Evolutionary conservation across 2,888 invertebrate genomes (phyloP).

Genomic region (Coelinius sp.): DNA sequence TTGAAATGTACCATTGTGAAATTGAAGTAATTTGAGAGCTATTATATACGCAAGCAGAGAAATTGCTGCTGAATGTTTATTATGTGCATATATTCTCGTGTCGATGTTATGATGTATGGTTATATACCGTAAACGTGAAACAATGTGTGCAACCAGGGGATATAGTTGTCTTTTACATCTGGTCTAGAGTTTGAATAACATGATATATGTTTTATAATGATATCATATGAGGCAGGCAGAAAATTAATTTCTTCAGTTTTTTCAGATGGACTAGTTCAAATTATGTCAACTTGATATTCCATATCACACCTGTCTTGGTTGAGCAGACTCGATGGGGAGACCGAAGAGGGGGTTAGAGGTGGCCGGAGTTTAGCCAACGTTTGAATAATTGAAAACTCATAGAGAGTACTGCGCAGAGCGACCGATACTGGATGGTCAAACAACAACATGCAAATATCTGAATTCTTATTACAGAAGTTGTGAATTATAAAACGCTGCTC

Average conservation of each 20-base stretch:
- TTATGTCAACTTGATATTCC: constrained; percentile 55
- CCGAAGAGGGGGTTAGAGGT: constrained; percentile 27
- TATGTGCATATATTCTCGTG: background rate
- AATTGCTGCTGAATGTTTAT: background rate
- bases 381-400: constrained; percentile 59
- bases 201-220: background rate
- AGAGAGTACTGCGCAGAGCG: constrained; percentile 51
- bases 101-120: background rate
- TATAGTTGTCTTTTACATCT: constrained; percentile 3
- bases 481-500: constrained; percentile 1
- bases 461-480: constrained; percentile 5
- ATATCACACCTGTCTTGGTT: constrained; percentile 50
- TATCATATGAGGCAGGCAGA: background rate
- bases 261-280: too few relatives aligned
- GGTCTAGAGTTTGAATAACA: background rate
- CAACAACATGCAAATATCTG: background rate
- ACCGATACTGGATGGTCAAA: constrained; percentile 11
- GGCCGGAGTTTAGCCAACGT: constrained; percentile 37
- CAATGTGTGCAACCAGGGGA: background rate
- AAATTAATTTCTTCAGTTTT: too few relatives aligned
- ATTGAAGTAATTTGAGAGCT: constrained; percentile 11
- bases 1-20: constrained; percentile 15
- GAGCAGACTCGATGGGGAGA: constrained; percentile 10
- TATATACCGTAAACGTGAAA: background rate
- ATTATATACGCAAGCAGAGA: constrained; percentile 8